phyloP scores from a whole-genome alignment of 2,797 vertebrate genomes.

The Denticeps clupeoides region DNA sequence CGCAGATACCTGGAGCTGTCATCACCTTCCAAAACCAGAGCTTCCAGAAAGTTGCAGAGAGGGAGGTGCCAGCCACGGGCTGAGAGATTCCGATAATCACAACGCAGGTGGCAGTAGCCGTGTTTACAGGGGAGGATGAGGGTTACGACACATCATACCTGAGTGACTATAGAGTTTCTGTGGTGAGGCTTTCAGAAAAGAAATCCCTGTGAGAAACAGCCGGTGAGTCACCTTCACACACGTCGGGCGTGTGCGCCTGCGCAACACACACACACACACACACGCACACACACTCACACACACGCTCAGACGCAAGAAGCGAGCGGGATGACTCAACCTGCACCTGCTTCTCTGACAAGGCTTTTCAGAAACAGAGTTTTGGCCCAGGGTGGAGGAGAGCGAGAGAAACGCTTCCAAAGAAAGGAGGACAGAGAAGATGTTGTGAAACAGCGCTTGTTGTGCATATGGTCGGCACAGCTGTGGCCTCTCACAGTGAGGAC shows the following conservation, averaged over 20 bases:
- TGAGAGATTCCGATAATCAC: constrained; percentile 43
- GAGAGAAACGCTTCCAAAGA: constrained; percentile 39
- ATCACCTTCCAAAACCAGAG: no score
- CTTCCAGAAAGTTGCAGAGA: no score
- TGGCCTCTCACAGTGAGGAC: constrained; percentile 11
- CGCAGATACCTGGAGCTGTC: no score
- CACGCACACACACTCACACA: constrained; percentile 17
- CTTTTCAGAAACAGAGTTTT: constrained; percentile 20
- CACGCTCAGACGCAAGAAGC: constrained; percentile 14
- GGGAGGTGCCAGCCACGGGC: no score
- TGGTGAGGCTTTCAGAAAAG: constrained; percentile 19
- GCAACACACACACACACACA: constrained; percentile 14
- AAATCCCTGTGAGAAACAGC: constrained; percentile 10
- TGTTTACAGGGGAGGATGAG: neutral
- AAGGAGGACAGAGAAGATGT: constrained; percentile 48
- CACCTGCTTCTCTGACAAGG: constrained; percentile 32
- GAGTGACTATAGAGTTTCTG: constrained; percentile 17
- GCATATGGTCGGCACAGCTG: constrained; percentile 59
- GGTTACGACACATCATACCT: constrained; percentile 22
- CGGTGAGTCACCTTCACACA: constrained; percentile 16
- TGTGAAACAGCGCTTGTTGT: constrained; percentile 53
- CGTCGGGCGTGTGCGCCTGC: constrained; percentile 14
- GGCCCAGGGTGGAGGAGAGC: neutral
- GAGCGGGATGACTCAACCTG: constrained; percentile 29
- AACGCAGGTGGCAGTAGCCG: constrained; percentile 30